These are phyloP conservation scores for Pachydiplax longipennis DNA, from an alignment of 2,888 invertebrate species.

Conservation along the genomic window DNA sequence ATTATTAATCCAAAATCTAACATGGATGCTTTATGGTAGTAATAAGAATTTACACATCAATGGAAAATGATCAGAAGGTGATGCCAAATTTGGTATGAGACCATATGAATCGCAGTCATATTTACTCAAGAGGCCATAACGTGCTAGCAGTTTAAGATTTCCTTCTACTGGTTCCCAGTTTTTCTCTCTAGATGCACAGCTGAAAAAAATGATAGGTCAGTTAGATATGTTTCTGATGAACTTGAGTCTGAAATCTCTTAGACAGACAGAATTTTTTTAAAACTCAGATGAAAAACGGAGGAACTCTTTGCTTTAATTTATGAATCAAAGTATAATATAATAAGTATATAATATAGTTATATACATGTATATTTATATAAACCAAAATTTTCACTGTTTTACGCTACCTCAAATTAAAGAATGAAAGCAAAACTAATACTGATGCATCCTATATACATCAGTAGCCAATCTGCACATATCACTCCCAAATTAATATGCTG, in stretches of 20 bases:
- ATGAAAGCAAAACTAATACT: too few species aligned
- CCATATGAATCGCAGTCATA: constrained; percentile 66
- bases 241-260: background rate
- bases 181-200: constrained; percentile 50
- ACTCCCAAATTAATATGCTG: too few species aligned
- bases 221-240: background rate
- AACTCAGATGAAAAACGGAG: too few species aligned
- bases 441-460: too few species aligned
- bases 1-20: background rate
- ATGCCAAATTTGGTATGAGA: constrained; percentile 74
- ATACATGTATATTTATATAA: too few species aligned
- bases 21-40: background rate
- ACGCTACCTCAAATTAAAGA: too few species aligned
- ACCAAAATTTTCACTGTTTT: too few species aligned
- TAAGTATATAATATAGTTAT: too few species aligned
- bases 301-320: too few species aligned
- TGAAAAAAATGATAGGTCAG: constrained; percentile 47
- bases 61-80: constrained; percentile 86
- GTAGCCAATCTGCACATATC: too few species aligned
- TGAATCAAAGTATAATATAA: too few species aligned
- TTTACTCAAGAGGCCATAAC: constrained; percentile 72
- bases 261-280: too few species aligned
- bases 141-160: constrained; percentile 67
- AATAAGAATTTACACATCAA: constrained; percentile 73
- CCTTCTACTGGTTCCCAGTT: constrained; percentile 56